phyloP scores from a whole-genome alignment of 2,113 vertebrate species.

The Equus przewalskii region DNA sequence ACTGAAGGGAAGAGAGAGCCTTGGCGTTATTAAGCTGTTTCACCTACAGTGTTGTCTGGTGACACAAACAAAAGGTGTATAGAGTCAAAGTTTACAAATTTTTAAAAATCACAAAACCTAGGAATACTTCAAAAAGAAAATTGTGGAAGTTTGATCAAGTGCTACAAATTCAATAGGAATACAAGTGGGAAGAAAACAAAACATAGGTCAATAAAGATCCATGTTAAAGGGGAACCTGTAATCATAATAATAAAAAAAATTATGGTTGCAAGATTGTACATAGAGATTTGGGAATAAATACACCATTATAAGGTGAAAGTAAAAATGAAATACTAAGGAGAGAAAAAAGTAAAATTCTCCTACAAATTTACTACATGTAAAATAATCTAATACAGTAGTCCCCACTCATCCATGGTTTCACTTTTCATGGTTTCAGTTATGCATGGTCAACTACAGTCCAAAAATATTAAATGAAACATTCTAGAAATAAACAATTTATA shows the following conservation, averaged over 20 bases:
- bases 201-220: neutral
- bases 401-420: no score
- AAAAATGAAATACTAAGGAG: neutral
- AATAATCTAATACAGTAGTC: neutral
- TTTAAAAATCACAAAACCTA: neutral
- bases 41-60: neutral
- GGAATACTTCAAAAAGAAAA: constrained; percentile 37
- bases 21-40: neutral
- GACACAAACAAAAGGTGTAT: neutral
- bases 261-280: neutral
- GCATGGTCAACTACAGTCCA: no score
- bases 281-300: neutral
- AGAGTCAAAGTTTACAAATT: neutral
- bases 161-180: neutral
- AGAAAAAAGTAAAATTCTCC: neutral
- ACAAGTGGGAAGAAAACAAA: neutral
- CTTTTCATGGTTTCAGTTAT: no score
- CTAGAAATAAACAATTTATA: no score
- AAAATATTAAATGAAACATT: no score
- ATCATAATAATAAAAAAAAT: neutral
- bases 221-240: neutral
- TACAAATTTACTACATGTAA: neutral
- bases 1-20: neutral
- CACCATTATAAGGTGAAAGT: neutral
- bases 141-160: neutral